Evolutionary conservation across 2,113 vertebrate species (phyloP), one percentile per base, ranked within the genome.

Genomic region (Perca schrenkii): DNA sequence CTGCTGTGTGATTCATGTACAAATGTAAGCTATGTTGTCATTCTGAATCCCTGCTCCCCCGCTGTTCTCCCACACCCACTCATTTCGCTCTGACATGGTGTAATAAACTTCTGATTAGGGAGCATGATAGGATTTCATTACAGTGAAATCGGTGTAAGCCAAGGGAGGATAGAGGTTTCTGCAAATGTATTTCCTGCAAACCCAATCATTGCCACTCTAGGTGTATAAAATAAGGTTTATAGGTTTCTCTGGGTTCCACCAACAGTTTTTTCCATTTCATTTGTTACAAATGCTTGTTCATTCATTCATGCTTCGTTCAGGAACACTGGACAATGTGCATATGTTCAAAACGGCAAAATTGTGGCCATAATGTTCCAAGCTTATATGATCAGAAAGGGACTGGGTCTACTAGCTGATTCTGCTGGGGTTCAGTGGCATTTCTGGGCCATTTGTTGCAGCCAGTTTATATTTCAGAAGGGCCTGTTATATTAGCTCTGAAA

Each of bases 61-160:
- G 57, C 16, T 54, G 19, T 4, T 54, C 46, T 74, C 61, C 10
- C 46, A 67, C 58, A 66, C 56, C 46, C 56, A 56, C 62, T 79
- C 70, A 63, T 76, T 77, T 78, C 7, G 2, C 56, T 40, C 66
- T 53, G 72, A 80, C 70, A 60, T 69, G 47, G 56, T 74, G 67
- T 84, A 90, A 87, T 89, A 90, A 89, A 91, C 78, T 86, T 89
- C 72, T 83, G 89, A 91, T 85, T 89, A 88, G 69, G 28, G 81
- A 49, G 36, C 68, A 73, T 83, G 77, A 84, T 86, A 87, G 75
- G 82, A 89, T 87, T 91, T 94, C 69, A 91, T 91, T 88, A 91
- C 53, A 80, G 69, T 54, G 53, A 86, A 65, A 65, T 82, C 84
- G 80, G 52, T 47, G 71, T 21, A 69, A 71, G 71, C 50, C n/a